Percentiles rank a stretch among this genome's conserved stretches.
phyloP scores from a whole-genome alignment of 2,797 vertebrate genomes.

The Chiloscyllium punctatum region DNA sequence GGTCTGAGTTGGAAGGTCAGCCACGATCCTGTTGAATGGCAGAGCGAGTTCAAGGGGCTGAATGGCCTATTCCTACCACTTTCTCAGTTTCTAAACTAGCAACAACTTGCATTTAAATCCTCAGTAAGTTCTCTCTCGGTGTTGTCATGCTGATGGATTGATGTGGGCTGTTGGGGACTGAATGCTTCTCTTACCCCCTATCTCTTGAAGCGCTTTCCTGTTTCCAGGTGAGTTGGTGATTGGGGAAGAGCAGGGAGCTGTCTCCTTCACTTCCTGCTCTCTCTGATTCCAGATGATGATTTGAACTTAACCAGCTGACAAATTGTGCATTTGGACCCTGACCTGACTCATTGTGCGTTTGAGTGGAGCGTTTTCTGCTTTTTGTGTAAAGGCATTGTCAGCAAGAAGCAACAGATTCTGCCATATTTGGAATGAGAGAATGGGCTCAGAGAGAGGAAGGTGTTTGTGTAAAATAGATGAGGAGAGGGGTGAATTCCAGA shows the following conservation, averaged over 20 bases:
- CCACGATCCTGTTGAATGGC: no score
- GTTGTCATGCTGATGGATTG: background rate
- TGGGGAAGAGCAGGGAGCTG: background rate
- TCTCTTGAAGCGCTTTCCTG: background rate
- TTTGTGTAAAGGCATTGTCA: background rate
- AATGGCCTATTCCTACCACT: no score
- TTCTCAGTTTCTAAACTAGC: no score
- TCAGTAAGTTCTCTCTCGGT: background rate
- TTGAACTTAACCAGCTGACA: background rate
- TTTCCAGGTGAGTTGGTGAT: background rate
- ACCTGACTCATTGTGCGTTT: background rate
- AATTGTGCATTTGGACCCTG: background rate
- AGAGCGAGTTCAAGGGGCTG: no score
- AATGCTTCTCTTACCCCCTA: background rate
- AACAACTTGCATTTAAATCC: no score
- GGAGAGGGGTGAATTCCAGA: background rate
- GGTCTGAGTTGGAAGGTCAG: no score
- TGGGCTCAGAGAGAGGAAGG: no score
- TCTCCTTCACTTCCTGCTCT: background rate
- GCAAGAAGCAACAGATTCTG: no score
- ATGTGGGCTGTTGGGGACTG: background rate
- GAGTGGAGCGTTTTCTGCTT: background rate
- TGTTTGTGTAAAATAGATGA: background rate
- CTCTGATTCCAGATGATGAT: background rate
- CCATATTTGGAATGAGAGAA: no score